phyloP scores from a whole-genome alignment of 2,888 invertebrate species.

The Trissolcus japonicus region DNA sequence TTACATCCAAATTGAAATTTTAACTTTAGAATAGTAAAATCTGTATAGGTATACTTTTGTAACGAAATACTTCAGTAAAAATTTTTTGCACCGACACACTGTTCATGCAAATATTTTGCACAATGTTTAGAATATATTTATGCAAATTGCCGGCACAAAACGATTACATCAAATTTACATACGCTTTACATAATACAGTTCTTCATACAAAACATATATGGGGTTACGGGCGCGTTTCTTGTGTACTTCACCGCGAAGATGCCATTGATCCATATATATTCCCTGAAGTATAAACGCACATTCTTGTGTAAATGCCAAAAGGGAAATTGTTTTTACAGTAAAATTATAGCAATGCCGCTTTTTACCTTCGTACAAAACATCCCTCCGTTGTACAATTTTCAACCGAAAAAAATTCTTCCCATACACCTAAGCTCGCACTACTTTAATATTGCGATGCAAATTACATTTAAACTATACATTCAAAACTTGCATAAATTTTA shows the following conservation, averaged over 20 bases:
- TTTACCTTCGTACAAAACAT: neutral
- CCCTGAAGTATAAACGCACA: neutral
- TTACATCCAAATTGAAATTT: too few relatives aligned
- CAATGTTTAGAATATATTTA: slow-evolving; percentile 23
- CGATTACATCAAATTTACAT: slow-evolving; percentile 37
- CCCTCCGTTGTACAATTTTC: neutral
- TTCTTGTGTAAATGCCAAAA: slow-evolving; percentile 3
- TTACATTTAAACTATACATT: too few relatives aligned
- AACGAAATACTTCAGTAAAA: neutral
- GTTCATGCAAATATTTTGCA: slow-evolving; percentile 18
- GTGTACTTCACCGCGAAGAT: slow-evolving; percentile 2
- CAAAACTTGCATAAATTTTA: too few relatives aligned
- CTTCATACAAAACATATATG: slow-evolving; percentile 30
- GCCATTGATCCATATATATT: slow-evolving; percentile 11
- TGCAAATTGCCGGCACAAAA: slow-evolving; percentile 24
- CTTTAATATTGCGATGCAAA: too few relatives aligned
- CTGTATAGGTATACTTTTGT: neutral
- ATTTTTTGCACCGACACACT: slow-evolving; percentile 3
- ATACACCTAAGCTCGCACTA: too few relatives aligned
- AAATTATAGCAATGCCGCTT: too few relatives aligned
- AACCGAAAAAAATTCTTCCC: too few relatives aligned
- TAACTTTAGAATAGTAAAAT: too few relatives aligned
- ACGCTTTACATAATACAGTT: slow-evolving; percentile 33
- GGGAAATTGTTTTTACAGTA: neutral
- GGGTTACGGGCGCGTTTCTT: slow-evolving; percentile 17